A percentile compares a stretch with the other conserved stretches of the same genome.
These are phyloP conservation scores for Botia kubotai DNA, from an alignment of 2,797 vertebrate species.

Conservation along the genomic window DNA sequence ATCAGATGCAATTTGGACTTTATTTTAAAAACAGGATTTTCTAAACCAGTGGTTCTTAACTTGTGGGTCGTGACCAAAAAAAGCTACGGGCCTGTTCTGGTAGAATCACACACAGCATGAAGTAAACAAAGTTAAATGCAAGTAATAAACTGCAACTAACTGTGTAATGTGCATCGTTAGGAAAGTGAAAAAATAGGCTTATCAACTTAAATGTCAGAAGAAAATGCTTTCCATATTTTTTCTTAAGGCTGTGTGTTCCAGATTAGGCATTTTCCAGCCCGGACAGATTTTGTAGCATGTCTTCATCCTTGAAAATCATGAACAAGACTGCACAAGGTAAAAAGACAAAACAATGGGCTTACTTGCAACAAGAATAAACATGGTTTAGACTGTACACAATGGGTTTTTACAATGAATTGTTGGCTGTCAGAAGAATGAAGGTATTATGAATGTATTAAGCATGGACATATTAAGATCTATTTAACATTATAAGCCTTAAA, in stretches of 20 bases:
- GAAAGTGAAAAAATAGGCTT: background rate
- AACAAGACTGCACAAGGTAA: too few species aligned
- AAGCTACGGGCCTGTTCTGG: background rate
- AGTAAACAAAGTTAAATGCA: constrained; percentile 6
- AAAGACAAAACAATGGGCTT: too few species aligned
- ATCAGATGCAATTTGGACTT: background rate
- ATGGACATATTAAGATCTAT: too few species aligned
- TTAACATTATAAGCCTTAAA: background rate
- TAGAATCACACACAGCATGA: background rate
- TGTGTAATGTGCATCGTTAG: background rate
- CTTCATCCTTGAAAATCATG: background rate
- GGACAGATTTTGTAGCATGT: background rate
- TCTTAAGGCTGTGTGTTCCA: background rate
- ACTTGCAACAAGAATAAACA: too few species aligned
- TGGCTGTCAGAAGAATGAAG: background rate
- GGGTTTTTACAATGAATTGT: background rate
- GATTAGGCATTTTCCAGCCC: too few species aligned
- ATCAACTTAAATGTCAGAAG: background rate
- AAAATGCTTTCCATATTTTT: background rate
- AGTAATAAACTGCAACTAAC: background rate
- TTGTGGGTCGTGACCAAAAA: background rate
- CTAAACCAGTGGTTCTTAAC: constrained; percentile 1
- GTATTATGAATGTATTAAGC: background rate
- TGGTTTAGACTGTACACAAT: too few species aligned
- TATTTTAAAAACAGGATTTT: constrained; percentile 4